phyloP scores from a whole-genome alignment of 2,888 invertebrate species.

The Ctena decussata region DNA sequence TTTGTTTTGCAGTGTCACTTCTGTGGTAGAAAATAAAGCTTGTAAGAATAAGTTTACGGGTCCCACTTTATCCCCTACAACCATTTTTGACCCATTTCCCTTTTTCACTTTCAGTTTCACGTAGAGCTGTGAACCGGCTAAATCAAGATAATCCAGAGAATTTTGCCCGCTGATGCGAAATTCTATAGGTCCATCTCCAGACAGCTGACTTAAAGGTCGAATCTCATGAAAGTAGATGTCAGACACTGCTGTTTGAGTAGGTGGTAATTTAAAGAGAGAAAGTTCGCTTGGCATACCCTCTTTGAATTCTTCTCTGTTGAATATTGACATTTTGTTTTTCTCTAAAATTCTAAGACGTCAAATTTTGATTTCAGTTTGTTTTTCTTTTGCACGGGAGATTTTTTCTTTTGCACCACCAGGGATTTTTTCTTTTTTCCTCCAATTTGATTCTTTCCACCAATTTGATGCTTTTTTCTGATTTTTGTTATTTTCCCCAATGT shows the following conservation, averaged over 20 bases:
- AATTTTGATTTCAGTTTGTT: too few species aligned
- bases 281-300: not conserved
- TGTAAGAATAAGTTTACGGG: not conserved
- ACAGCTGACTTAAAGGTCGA: not conserved
- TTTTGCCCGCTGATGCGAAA: not conserved
- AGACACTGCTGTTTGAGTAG: not conserved
- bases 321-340: not conserved
- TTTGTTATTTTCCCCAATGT: too few species aligned
- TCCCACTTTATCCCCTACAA: not conserved
- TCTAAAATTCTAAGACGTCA: too few species aligned
- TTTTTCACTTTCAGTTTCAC: not conserved
- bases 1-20: not conserved
- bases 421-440: too few species aligned
- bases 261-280: not conserved
- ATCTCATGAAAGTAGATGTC: conserved; percentile 8
- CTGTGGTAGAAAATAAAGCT: not conserved
- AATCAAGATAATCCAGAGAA: not conserved
- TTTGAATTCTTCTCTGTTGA: not conserved
- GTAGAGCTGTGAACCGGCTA: not conserved
- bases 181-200: not conserved
- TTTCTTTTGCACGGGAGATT: too few species aligned
- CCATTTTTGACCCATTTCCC: not conserved
- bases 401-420: too few species aligned
- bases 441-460: too few species aligned
- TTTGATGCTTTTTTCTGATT: too few species aligned